phyloP scores from a whole-genome alignment of 2,113 vertebrate genomes.

The Cryptomyrus ogoouensis region DNA sequence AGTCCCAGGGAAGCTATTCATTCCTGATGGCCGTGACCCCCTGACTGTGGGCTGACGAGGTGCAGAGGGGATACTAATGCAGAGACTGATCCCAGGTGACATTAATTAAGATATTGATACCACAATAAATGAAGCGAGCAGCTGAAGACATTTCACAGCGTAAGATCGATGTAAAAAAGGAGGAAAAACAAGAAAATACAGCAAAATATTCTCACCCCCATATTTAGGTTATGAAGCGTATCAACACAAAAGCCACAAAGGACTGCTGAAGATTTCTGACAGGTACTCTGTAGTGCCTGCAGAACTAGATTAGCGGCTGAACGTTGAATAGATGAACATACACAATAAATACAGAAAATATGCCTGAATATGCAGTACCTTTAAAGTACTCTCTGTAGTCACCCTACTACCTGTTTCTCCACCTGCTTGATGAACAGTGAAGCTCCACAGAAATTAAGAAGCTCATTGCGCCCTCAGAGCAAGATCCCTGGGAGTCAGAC shows the following conservation, averaged over 20 bases:
- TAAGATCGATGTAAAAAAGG: not conserved
- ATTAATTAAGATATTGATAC: slow-evolving; percentile 6
- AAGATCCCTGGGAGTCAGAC: not conserved
- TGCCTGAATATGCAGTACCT: not conserved
- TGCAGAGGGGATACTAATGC: not conserved
- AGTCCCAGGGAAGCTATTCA: not conserved
- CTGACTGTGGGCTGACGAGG: no score
- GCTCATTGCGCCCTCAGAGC: not conserved
- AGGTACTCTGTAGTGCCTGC: not conserved
- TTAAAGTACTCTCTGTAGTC: not conserved
- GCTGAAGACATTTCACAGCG: not conserved
- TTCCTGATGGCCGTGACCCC: not conserved
- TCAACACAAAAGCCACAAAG: not conserved
- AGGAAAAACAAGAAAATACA: not conserved
- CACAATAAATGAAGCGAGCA: not conserved
- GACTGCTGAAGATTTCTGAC: not conserved
- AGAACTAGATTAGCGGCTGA: not conserved
- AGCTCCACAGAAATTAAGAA: not conserved
- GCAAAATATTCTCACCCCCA: not conserved
- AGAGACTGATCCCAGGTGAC: slow-evolving; percentile 5
- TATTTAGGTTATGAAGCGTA: not conserved
- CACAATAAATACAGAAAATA: not conserved
- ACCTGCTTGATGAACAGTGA: not conserved
- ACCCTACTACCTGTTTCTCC: not conserved
- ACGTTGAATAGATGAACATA: not conserved